Base-by-base conservation (phyloP, 2,797 vertebrate genomes). In the Enteromius anoplus region DNA sequence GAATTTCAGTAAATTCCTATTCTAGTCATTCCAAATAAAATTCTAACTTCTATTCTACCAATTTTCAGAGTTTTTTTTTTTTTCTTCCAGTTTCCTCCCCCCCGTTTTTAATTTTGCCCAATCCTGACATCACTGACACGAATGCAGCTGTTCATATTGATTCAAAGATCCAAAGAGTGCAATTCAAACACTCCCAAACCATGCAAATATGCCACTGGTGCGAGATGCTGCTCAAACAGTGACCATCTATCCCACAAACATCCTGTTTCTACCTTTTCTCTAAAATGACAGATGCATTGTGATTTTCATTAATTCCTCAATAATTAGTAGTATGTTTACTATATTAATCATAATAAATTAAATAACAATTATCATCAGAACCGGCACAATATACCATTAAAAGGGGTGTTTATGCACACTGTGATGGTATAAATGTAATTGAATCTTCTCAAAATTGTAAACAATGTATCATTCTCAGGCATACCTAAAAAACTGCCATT, bases 61-160 rank as follows among this genome's bases (percentile, higher is more conserved):
- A 17, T 32, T 64, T 15, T 5, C 29, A 32, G 11, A 1, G 12
- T 5, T 2, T 26, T 7, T 15, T 1, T 10, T 0, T 42, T 3
- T 45, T 11, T 10, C 37, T 40, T 5, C 58, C 55, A 60, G 55
- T 58, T 14, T 2, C 40, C 40, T 0, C 2, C 40, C 40, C 9
- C 10, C 40, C 2, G 7, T 62, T 62, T 29, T 2, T 6, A 64
- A 64, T 32, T 29, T 64, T 32, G 26, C 60, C 4, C 14, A 7
- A 32, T 64, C 60, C 60, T 64, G 60, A 64, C 26, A 32, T 17
- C 14, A 64, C 60, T 64, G 60, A 32, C 60, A 64, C 60, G 32
- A 60, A 32, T 64, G 26, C 60, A 64, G 14, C 60, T 64, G 60
- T 17, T 64, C 29, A 64, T 64, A 64, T 64, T 64, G 60, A 64